Percentiles rank a stretch among this genome's conserved stretches.
These are phyloP conservation scores for Tetrao urogallus DNA, from an alignment of 2,113 vertebrate genomes.

Conservation along the genomic window DNA sequence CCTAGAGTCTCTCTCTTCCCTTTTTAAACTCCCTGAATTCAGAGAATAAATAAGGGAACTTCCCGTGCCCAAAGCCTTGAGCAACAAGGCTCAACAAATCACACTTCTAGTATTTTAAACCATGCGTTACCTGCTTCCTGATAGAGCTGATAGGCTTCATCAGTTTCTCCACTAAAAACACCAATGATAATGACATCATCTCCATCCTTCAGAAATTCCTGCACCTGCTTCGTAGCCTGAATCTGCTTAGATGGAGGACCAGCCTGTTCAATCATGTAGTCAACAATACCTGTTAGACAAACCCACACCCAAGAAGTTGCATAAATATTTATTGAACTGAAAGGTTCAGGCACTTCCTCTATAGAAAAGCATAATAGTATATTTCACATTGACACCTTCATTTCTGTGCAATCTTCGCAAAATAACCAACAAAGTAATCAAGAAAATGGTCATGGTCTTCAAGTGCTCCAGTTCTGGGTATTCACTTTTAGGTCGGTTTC, in stretches of 20 bases:
- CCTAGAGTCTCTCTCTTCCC: neutral
- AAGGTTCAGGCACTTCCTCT: neutral
- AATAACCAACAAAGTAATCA: neutral
- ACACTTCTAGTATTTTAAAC: neutral
- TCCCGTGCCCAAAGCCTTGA: neutral
- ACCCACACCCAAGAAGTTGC: rapidly evolving
- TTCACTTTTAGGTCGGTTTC: neutral
- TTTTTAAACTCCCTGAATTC: neutral
- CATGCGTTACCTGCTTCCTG: conserved; percentile 88
- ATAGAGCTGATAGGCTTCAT: conserved; percentile 86
- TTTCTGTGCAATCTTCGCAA: neutral
- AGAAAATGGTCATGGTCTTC: neutral
- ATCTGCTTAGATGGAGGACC: conserved; percentile 94
- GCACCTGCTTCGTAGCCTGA: conserved; percentile 87
- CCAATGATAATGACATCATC: conserved; percentile 91
- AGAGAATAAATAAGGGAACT: neutral
- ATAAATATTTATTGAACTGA: neutral
- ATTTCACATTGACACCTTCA: neutral
- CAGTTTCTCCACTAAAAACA: conserved; percentile 84
- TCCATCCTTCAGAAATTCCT: conserved; percentile 91
- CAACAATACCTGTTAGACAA: conserved; percentile 85
- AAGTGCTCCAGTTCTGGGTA: neutral
- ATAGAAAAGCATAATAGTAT: neutral
- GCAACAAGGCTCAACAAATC: neutral
- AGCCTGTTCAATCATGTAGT: conserved; percentile 93